Conservation (phyloP, 2,797 vertebrate genomes). For the Sebastes iracundus region DNA sequence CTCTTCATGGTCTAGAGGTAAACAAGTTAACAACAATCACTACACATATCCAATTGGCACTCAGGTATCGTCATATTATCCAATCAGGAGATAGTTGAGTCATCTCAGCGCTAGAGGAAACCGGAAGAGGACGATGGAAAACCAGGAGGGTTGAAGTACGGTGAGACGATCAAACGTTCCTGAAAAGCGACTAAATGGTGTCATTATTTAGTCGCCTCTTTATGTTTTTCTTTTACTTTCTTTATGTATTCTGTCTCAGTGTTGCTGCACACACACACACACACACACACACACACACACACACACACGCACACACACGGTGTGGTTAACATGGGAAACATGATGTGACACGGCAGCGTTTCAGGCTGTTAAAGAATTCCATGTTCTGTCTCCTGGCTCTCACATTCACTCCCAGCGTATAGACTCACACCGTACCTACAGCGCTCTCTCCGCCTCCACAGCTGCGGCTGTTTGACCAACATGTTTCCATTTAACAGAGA, state of each 20-base stretch:
- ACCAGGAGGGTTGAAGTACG: too few relatives aligned
- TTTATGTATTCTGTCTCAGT: too few relatives aligned
- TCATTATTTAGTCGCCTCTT: background rate
- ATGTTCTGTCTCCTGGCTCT: conserved; percentile 18
- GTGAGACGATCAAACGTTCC: too few relatives aligned
- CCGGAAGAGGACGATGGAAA: too few relatives aligned
- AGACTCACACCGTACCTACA: conserved; percentile 17
- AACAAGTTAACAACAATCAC: too few relatives aligned
- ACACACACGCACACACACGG: conserved; percentile 1
- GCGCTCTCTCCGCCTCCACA: conserved; percentile 37
- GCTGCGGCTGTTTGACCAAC: conserved; percentile 59
- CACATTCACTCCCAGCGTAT: background rate
- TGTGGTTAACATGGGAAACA: conserved; percentile 37
- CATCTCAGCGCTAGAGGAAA: too few relatives aligned
- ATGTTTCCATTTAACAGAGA: conserved; percentile 65
- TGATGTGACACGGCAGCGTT: conserved; percentile 34
- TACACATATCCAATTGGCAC: too few relatives aligned
- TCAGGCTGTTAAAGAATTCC: conserved; percentile 33
- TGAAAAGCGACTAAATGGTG: too few relatives aligned
- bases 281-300: background rate
- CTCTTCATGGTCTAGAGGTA: too few relatives aligned
- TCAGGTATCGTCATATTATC: too few relatives aligned
- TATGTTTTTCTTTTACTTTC: background rate
- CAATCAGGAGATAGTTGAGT: too few relatives aligned
- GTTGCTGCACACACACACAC: background rate